Evolutionary conservation across 1,140 invertebrate genomes (phyloP).

Genomic region (Hyles vespertilio): DNA sequence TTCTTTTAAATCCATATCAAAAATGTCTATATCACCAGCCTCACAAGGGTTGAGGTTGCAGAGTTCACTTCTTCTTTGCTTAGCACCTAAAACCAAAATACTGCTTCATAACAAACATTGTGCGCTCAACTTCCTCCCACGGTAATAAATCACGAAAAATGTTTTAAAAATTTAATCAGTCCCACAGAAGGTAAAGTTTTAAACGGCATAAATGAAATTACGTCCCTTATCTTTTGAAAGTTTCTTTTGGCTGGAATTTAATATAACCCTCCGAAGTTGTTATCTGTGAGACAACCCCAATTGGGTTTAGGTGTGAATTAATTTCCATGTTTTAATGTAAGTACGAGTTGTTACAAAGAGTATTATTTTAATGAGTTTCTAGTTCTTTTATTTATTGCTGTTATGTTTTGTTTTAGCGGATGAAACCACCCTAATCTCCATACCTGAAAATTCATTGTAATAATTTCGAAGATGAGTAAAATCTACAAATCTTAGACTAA

Average conservation of each 20-base stretch:
- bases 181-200: conserved; percentile 30
- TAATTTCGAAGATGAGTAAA: too few species aligned
- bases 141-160: conserved; percentile 38
- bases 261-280: conserved; percentile 38
- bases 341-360: conserved; percentile 2
- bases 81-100: too few species aligned
- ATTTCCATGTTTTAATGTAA: conserved; percentile 20
- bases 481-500: too few species aligned
- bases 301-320: conserved; percentile 33
- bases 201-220: conserved; percentile 45
- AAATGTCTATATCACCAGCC: too few species aligned
- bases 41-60: too few species aligned
- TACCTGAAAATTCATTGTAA: too few species aligned
- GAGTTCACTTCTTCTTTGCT: too few species aligned
- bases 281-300: conserved; percentile 20
- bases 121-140: conserved; percentile 13
- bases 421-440: too few species aligned
- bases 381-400: too few species aligned
- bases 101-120: too few species aligned
- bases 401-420: too few species aligned
- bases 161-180: conserved; percentile 43
- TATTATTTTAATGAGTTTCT: conserved; percentile 7
- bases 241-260: conserved; percentile 43
- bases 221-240: conserved; percentile 37
- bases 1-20: too few species aligned